Evolutionary conservation across 2,113 vertebrate genomes (phyloP), one percentile per base, ranked within the genome.

Genomic region (Columba janthina): DNA sequence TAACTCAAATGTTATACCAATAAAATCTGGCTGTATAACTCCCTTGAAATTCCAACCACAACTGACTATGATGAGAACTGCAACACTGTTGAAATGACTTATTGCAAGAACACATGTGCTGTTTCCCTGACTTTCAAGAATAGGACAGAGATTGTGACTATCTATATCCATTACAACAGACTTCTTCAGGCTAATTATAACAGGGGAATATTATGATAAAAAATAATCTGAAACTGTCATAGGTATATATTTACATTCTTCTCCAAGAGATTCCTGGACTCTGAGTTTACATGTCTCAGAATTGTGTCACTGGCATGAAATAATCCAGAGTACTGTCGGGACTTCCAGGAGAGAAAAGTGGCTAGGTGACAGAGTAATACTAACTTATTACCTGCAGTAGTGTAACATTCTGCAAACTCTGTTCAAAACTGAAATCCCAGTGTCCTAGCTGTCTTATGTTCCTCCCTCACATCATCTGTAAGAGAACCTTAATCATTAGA

Each of bases 81-180:
- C 9, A 53, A 28, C 4, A 15, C 60, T 42, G 50, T 8, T 34
- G 4, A 85, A n/a, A 14, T 31, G 16, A 66, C 12, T 19, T 62
- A 58, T 44, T 91, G n/a, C 38, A 76, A 66, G 10, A 46, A 74
- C 3, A 5, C 5, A 60, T 60, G 78, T 25, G 3, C 6, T 42
- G 3, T 46, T 90, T 85, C 21, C 8, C 8, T 51, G 3, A 20
- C 12, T 85, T 75, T 44, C 25, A 44, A 62, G 22, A 84, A 40
- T 6, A 1, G 1, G 1, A 15, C n/a, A 32, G 15, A 58, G 4
- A 64, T 8, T 38, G 3, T 32, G 32, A 3, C 36, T 21, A 42
- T 54, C 50, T 65, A 17, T 48, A 40, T 38, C 11, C 36, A 34
- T 58, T 61, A n/a, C 8, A 11, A 10, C 11, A 88, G 22, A 2